Evolutionary conservation across 2,797 vertebrate species (phyloP).

Genomic region (Apogon talboti): DNA sequence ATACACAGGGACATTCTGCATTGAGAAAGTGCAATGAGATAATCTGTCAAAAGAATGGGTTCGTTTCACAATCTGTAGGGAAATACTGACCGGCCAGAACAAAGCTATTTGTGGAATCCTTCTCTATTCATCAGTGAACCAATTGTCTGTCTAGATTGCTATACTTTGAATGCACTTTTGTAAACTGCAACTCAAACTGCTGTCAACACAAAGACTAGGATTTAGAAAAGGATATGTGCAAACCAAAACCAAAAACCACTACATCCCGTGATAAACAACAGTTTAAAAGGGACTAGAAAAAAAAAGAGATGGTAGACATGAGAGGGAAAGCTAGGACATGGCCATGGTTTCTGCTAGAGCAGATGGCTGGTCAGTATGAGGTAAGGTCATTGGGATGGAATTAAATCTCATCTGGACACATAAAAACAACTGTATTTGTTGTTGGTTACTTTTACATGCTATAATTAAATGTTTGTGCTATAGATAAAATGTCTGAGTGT

Average conservation of each 20-base stretch:
- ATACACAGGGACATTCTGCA: conserved; percentile 16
- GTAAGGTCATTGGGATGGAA: conserved; percentile 55
- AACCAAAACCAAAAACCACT: conserved; percentile 53
- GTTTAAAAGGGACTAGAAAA: background rate
- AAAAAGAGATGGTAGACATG: conserved; percentile 28
- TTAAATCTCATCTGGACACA: conserved; percentile 55
- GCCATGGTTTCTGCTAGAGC: conserved; percentile 40
- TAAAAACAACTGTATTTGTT: conserved; percentile 64
- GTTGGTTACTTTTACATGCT: conserved; percentile 58
- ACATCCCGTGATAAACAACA: conserved; percentile 59
- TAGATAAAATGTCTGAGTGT: conserved; percentile 49
- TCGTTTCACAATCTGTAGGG: conserved; percentile 37
- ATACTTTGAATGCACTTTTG: conserved; percentile 33
- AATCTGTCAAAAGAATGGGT: conserved; percentile 2
- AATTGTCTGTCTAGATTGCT: conserved; percentile 53
- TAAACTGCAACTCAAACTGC: conserved; percentile 48
- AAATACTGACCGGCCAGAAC: conserved; percentile 40
- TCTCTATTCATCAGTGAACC: conserved; percentile 50
- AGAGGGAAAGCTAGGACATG: conserved; percentile 20
- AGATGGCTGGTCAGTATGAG: conserved; percentile 72
- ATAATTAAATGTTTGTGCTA: conserved; percentile 46
- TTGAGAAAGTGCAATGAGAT: conserved; percentile 14
- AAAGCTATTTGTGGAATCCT: conserved; percentile 51
- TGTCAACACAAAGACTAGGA: conserved; percentile 46
- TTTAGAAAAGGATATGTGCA: conserved; percentile 48